A percentile compares a stretch with the other conserved stretches of the same genome.
These are phyloP conservation scores for Chrysolina oricalcia DNA, from an alignment of 2,888 invertebrate species.

Conservation along the genomic window DNA sequence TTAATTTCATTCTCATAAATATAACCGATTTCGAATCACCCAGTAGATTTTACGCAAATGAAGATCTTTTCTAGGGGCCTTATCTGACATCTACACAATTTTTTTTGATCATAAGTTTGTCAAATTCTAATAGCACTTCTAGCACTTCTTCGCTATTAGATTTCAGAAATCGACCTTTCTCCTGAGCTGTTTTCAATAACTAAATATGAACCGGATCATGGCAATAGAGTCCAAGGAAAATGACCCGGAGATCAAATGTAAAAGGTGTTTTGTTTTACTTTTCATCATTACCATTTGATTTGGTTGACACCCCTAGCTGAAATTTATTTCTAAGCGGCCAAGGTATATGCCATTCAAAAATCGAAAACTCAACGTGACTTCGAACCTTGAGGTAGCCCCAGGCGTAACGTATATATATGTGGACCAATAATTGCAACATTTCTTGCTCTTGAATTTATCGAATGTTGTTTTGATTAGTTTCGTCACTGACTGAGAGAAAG, in stretches of 20 bases:
- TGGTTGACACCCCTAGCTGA: background rate
- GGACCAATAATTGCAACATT: too few relatives aligned
- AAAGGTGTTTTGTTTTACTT: background rate
- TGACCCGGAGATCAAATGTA: background rate
- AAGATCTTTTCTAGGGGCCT: too few relatives aligned
- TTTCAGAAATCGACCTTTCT: background rate
- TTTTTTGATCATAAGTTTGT: too few relatives aligned
- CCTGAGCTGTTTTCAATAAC: background rate
- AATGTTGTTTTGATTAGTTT: too few relatives aligned
- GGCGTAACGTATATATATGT: too few relatives aligned
- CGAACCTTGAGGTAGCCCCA: background rate
- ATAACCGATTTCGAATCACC: background rate
- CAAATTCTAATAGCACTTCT: too few relatives aligned
- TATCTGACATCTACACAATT: too few relatives aligned
- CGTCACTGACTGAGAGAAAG: too few relatives aligned
- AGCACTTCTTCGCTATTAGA: too few relatives aligned
- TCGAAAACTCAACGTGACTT: background rate
- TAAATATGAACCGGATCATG: constrained; percentile 4
- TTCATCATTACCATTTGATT: background rate
- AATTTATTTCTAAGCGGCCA: background rate
- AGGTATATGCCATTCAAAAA: background rate
- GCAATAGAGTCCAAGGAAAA: constrained; percentile 5
- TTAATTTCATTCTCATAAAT: too few relatives aligned
- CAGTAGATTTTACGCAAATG: too few relatives aligned
- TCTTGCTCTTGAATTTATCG: too few relatives aligned